Evolutionary conservation across 2,888 invertebrate genomes (phyloP).

Genomic region (Dione vanillae): DNA sequence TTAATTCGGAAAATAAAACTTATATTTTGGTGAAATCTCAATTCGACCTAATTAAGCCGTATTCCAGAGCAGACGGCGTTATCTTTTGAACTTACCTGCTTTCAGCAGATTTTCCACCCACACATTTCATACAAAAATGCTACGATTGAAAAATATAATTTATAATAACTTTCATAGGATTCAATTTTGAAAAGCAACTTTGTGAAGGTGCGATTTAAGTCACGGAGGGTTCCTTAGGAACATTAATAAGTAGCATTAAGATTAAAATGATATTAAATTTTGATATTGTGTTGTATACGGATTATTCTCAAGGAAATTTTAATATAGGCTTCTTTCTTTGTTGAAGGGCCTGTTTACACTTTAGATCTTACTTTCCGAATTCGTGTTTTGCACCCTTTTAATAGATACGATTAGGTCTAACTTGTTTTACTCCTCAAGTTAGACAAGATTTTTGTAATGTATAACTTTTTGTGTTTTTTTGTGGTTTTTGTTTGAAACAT

Average conservation of each 20-base stretch:
- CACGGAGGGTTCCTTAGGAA: constrained; percentile 71
- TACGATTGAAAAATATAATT: constrained; percentile 40
- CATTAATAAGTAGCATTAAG: constrained; percentile 83
- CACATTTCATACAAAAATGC: constrained; percentile 53
- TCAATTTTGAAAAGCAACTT: constrained; percentile 37
- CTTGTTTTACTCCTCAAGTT: no score
- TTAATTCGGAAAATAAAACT: constrained; percentile 48
- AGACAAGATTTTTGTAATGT: neutral
- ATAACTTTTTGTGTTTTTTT: no score
- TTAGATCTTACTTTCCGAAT: constrained; percentile 10
- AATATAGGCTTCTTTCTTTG: constrained; percentile 48
- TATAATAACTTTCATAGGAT: constrained; percentile 42
- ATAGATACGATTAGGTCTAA: constrained; percentile 5
- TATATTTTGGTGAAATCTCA: constrained; percentile 54
- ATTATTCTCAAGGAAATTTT: constrained; percentile 75
- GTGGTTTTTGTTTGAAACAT: no score
- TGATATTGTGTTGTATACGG: constrained; percentile 83
- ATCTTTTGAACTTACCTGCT: constrained; percentile 81
- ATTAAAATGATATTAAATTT: constrained; percentile 85
- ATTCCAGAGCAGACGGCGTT: constrained; percentile 70
- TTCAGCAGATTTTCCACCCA: constrained; percentile 60
- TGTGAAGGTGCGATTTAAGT: constrained; percentile 57
- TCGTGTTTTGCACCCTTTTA: neutral
- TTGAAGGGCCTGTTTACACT: constrained; percentile 25
- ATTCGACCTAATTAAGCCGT: constrained; percentile 75